These are phyloP conservation scores for Pseudomyrmex sp. DNA, from an alignment of 1,140 invertebrate genomes.

Conservation along the genomic window DNA sequence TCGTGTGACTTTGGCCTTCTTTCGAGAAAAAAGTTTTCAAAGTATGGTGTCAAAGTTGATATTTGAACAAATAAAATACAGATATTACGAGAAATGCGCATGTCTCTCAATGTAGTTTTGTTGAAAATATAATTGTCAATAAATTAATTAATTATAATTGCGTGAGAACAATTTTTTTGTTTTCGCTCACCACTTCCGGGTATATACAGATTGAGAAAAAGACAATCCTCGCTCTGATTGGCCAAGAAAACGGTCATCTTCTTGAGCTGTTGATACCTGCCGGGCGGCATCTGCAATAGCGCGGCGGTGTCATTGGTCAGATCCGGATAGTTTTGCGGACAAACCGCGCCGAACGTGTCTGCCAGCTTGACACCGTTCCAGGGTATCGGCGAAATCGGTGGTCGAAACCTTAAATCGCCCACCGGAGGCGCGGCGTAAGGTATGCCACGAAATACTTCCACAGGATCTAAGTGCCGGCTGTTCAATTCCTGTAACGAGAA, in stretches of 20 bases:
- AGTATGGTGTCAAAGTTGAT: background rate
- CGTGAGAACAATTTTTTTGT: background rate
- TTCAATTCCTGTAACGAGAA: conserved; percentile 88
- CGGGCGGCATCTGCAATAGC: conserved; percentile 89
- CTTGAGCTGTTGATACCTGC: conserved; percentile 88
- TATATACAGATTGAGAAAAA: conserved; percentile 95
- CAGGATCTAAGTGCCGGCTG: conserved; percentile 91
- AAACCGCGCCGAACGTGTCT: conserved; percentile 90
- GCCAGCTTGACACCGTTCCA: conserved; percentile 91
- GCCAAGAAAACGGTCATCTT: conserved; percentile 88
- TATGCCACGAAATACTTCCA: conserved; percentile 92
- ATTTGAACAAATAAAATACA: background rate
- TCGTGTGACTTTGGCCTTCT: conserved; percentile 19
- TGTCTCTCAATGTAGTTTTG: background rate
- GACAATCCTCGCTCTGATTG: conserved; percentile 95
- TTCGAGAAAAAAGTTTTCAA: background rate
- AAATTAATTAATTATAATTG: background rate
- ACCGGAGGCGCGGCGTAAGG: conserved; percentile 93
- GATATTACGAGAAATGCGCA: background rate
- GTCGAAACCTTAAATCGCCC: conserved; percentile 89
- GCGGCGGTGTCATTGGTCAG: conserved; percentile 90
- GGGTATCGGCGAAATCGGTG: conserved; percentile 88
- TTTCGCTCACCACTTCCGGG: conserved; percentile 91
- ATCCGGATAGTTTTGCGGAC: conserved; percentile 91
- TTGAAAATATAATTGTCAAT: conserved; percentile 4